These are phyloP conservation scores for Petrocephalus schoutedeni DNA, from an alignment of 2,797 vertebrate species.

Conservation along the genomic window DNA sequence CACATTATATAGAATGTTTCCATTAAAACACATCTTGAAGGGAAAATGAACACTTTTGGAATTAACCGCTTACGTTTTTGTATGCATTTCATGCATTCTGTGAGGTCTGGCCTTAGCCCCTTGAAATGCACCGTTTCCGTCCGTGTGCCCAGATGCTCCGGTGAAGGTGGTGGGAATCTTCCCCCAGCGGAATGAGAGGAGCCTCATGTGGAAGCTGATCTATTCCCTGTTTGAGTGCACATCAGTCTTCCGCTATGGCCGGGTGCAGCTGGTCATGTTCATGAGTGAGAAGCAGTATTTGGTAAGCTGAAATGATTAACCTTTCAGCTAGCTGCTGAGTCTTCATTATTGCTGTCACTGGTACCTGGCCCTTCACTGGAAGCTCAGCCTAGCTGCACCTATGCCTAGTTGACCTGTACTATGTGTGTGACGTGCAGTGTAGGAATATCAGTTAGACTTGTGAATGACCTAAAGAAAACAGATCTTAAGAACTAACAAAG, in stretches of 20 bases:
- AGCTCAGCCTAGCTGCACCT: too few species aligned
- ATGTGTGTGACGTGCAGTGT: too few species aligned
- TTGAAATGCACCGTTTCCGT: background rate
- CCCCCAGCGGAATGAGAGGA: slow-evolving; percentile 61
- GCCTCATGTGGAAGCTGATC: slow-evolving; percentile 70
- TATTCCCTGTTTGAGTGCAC: slow-evolving; percentile 72
- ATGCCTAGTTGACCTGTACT: too few species aligned
- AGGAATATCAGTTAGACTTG: background rate
- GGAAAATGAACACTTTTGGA: background rate
- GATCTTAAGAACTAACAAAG: background rate
- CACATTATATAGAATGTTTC: background rate
- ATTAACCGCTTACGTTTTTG: background rate
- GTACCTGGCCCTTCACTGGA: too few species aligned
- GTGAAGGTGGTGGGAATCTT: slow-evolving; percentile 81
- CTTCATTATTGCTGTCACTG: background rate
- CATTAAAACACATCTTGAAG: background rate
- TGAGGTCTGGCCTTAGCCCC: background rate
- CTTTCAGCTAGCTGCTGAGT: background rate
- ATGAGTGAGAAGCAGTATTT: slow-evolving; percentile 76
- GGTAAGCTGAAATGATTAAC: slow-evolving; percentile 55
- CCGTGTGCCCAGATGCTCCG: slow-evolving; percentile 63
- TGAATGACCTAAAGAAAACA: background rate
- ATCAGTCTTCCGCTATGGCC: slow-evolving; percentile 81
- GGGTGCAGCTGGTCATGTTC: slow-evolving; percentile 83
- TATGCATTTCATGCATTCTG: background rate